These are phyloP conservation scores for Tenualosa thibaudeaui DNA, from an alignment of 2,797 vertebrate species.

Conservation along the genomic window DNA sequence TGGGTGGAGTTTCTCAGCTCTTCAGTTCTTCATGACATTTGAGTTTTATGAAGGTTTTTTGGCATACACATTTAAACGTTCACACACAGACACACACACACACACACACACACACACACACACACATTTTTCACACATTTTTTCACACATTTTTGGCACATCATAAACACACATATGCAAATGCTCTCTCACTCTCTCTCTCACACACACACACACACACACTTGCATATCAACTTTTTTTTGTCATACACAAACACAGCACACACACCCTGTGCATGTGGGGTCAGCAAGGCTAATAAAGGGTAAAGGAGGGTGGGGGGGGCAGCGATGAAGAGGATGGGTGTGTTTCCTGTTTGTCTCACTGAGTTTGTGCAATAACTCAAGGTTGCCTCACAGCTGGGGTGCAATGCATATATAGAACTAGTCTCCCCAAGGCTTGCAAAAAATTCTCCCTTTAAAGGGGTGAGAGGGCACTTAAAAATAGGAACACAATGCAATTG, in stretches of 20 bases:
- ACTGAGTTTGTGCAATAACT: conserved; percentile 13
- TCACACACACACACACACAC: neutral
- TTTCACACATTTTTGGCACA: neutral
- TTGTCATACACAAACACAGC: neutral
- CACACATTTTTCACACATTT: no score
- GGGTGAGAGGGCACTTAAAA: neutral
- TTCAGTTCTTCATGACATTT: conserved; percentile 46
- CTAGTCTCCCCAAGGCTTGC: neutral
- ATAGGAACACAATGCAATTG: neutral
- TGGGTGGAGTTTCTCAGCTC: conserved; percentile 39
- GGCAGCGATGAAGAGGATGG: conserved; percentile 7
- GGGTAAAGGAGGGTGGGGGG: neutral
- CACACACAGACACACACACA: neutral
- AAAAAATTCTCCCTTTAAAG: neutral
- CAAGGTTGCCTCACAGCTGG: conserved; percentile 18
- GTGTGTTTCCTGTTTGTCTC: conserved; percentile 21
- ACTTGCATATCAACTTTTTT: neutral
- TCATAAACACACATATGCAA: no score
- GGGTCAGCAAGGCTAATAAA: neutral
- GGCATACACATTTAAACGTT: neutral
- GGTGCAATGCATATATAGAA: neutral
- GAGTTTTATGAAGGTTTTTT: conserved; percentile 1
- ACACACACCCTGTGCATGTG: neutral
- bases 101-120: neutral
- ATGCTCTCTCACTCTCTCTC: no score